Percentiles rank a stretch among this genome's conserved stretches.
These are phyloP conservation scores for Anarhynchus alexandrinus DNA, from an alignment of 2,113 vertebrate species.

Conservation along the genomic window DNA sequence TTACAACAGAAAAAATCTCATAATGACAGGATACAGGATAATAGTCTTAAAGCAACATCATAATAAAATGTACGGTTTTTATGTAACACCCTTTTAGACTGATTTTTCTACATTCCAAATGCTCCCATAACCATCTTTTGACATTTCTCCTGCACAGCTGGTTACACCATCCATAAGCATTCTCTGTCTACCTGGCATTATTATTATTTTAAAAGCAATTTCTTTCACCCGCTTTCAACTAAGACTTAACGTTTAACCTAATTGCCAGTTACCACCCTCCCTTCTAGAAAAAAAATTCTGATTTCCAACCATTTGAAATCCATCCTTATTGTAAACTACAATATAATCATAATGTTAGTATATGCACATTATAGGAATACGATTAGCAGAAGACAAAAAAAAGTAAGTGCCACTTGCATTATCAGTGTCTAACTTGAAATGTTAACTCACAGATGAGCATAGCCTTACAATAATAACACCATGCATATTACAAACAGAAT, in stretches of 20 bases:
- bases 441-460: background rate
- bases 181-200: slow-evolving; percentile 12
- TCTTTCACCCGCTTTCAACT: slow-evolving; percentile 13
- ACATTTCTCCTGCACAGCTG: slow-evolving; percentile 6
- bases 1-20: background rate
- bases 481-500: background rate
- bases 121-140: slow-evolving; percentile 21
- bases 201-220: slow-evolving; percentile 32
- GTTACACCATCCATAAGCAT: slow-evolving; percentile 1
- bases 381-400: background rate
- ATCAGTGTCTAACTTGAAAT: background rate
- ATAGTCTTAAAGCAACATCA: background rate
- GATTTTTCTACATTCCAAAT: slow-evolving; percentile 21
- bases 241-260: background rate
- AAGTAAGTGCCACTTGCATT: background rate
- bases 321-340: background rate
- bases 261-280: background rate
- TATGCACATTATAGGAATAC: background rate
- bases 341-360: background rate
- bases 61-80: background rate
- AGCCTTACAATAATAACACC: background rate
- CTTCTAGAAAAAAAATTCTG: background rate
- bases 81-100: background rate
- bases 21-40: background rate
- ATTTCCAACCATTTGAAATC: background rate